Evolutionary conservation across 2,113 vertebrate species (phyloP), one percentile per base, ranked within the genome.

Genomic region (Chloroceryle aenea): DNA sequence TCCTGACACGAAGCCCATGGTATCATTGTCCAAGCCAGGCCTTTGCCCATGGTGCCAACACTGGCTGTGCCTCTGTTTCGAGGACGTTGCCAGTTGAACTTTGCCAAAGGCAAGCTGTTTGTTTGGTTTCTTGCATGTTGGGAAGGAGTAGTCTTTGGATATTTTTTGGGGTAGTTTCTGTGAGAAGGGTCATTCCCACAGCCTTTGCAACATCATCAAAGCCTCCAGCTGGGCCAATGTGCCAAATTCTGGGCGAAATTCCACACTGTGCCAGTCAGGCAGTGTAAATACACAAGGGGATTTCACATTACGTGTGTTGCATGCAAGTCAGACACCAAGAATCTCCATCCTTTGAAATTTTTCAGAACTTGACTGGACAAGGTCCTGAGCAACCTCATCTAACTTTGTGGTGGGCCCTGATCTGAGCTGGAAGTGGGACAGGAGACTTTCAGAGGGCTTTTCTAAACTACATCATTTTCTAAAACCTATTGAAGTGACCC

Each of bases 221-320:
- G 2, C 26, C 58, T 59, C 73, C 64, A 42, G 73, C 34, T 47
- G 58, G 48, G 62, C 17, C n/a, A 53, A 29, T 14, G 32, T 8
- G 50, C n/a, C 32, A 72, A n/a, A n/a, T 23, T 32, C 64, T 76
- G 25, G 26, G 32, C 66, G 52, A 66, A 75, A 71, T 40, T 42
- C 52, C 34, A 4, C 0, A 0, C 73, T 52, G 43, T n/a, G 53
- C 26, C 25, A 63, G 32, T 47, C 66, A 83, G 29, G 69, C 78
- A 11, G 3, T 22, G 25, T 43, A 77, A 95, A 80, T 5, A 50
- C 3, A 5, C 18, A 25, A 38, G 34, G 42, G 29, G 10, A 8
- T 10, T 79, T 56, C 43, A 11, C 1, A 3, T 52, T 13, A 6
- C 3, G 0, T 7, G 4, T 18, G 9, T n/a, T n/a, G 16, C 25